Evolutionary conservation across 2,113 vertebrate genomes (phyloP).

Genomic region (Ameiurus melas): DNA sequence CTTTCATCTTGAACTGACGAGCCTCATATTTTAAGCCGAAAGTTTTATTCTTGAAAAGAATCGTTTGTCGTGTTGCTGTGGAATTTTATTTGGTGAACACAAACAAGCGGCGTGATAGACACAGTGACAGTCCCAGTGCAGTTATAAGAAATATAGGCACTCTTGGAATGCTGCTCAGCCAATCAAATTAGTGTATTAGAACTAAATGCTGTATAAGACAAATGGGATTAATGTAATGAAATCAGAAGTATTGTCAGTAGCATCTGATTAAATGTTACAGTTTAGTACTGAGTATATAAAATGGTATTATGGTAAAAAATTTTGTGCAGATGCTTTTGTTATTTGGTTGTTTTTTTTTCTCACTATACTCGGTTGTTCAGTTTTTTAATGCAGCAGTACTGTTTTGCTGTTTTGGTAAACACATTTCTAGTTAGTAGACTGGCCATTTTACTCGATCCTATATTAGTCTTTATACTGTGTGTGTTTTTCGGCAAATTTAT

Average conservation of each 20-base stretch:
- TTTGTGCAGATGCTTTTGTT: no score
- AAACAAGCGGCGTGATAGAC: not conserved
- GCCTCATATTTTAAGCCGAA: not conserved
- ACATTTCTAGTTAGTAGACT: no score
- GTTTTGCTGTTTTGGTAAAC: not conserved
- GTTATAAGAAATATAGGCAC: not conserved
- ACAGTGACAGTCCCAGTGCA: not conserved
- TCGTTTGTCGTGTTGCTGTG: not conserved
- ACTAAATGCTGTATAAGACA: no score
- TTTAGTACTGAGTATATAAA: not conserved
- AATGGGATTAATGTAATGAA: not conserved
- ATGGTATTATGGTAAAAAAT: not conserved
- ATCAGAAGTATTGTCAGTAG: not conserved
- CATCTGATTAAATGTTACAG: not conserved
- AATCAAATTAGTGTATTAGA: not conserved
- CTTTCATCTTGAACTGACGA: not conserved
- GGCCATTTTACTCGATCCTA: not conserved
- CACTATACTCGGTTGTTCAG: not conserved
- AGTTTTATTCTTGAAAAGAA: not conserved
- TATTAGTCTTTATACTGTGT: not conserved
- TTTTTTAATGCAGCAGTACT: not conserved
- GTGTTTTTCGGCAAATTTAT: not conserved
- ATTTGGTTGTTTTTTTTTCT: not conserved
- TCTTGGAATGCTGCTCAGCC: not conserved
- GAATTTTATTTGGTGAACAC: not conserved